A percentile compares a stretch with the other conserved stretches of the same genome.
These are phyloP conservation scores for Lasioglossum leucozonium DNA, from an alignment of 2,888 invertebrate species.

Conservation along the genomic window DNA sequence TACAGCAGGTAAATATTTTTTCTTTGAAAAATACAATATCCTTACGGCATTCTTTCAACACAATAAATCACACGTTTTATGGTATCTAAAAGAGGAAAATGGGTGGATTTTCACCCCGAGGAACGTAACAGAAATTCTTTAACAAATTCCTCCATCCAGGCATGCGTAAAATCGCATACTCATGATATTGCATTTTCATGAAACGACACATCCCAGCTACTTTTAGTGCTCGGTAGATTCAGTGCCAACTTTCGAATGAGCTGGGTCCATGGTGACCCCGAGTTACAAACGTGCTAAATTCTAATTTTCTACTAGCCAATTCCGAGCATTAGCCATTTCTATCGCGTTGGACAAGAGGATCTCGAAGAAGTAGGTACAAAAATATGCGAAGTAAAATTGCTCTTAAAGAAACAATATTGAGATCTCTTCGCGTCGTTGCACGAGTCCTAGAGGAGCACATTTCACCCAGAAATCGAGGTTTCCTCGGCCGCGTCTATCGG, in stretches of 20 bases:
- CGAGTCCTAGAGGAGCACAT: background rate
- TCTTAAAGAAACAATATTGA: background rate
- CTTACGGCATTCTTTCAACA: background rate
- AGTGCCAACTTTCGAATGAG: no score
- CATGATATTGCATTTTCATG: no score
- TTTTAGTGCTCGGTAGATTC: no score
- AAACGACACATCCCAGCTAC: no score
- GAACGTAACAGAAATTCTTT: background rate
- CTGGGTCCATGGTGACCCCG: no score
- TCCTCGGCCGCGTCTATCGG: background rate
- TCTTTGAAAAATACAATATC: background rate
- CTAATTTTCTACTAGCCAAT: background rate
- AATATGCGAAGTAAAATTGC: background rate
- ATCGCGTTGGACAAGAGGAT: background rate
- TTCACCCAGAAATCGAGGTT: slow-evolving; percentile 10
- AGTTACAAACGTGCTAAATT: background rate
- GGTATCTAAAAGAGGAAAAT: background rate
- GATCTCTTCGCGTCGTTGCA: background rate
- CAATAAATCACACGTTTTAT: no score
- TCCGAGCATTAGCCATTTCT: no score
- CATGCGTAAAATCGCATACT: background rate
- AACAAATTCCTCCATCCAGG: background rate
- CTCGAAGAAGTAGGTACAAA: no score
- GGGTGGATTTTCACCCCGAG: background rate
- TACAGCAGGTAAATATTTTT: no score